Evolutionary conservation across 2,113 vertebrate genomes (phyloP).

Genomic region (Notarius quadriscutis): DNA sequence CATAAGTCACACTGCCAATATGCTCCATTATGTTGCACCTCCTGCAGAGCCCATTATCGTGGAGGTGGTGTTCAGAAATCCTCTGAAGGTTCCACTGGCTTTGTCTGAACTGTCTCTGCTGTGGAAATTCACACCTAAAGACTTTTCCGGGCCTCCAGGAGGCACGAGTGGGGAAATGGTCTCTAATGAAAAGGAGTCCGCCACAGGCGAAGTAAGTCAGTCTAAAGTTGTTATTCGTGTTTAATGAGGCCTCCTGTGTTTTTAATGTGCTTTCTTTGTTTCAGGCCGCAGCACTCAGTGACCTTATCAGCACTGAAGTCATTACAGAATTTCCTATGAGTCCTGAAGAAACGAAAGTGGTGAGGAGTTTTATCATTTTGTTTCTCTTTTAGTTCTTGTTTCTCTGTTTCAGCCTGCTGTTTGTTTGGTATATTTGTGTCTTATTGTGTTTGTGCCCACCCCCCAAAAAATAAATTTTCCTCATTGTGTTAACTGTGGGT

Average conservation of each 20-base stretch:
- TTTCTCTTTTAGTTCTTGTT: no score
- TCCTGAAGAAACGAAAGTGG: conserved; percentile 91
- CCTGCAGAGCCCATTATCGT: conserved; percentile 88
- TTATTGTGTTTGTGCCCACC: no score
- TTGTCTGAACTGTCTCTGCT: conserved; percentile 87
- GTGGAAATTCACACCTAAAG: conserved; percentile 88
- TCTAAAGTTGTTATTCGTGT: not conserved
- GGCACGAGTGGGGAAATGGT: conserved; percentile 71
- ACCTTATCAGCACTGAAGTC: conserved; percentile 84
- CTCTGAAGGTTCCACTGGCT: conserved; percentile 87
- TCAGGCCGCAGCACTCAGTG: conserved; percentile 70
- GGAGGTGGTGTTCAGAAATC: conserved; percentile 92
- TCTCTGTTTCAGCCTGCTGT: no score
- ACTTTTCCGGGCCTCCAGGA: conserved; percentile 65
- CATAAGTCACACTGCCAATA: not conserved
- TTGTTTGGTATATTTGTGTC: no score
- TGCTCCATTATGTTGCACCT: not conserved
- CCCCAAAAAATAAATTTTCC: no score
- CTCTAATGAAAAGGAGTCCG: conserved; percentile 75
- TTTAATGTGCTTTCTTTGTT: conserved; percentile 40
- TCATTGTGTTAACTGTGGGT: not conserved
- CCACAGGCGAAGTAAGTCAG: conserved; percentile 27
- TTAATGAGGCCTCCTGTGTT: not conserved
- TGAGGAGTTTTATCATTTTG: no score
- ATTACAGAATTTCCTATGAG: conserved; percentile 87